A percentile compares a stretch with the other conserved stretches of the same genome.
Conservation (phyloP, 2,113 vertebrate species). For the Nothocercus julius region DNA sequence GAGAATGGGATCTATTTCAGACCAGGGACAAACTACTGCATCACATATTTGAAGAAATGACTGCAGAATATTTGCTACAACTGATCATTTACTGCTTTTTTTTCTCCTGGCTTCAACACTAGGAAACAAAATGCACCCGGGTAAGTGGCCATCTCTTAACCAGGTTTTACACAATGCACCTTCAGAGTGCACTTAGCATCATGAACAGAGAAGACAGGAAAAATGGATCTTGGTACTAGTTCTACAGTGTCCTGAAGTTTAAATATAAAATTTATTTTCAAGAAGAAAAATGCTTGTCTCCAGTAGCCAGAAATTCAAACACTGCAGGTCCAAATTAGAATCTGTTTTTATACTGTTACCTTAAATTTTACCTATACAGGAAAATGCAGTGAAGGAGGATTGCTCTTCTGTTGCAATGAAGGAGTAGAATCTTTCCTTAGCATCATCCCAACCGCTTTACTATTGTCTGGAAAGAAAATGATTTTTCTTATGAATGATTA, state of each 20-base stretch:
- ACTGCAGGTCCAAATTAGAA: neutral
- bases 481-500: neutral
- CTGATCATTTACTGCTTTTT: slow-evolving; percentile 38
- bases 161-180: neutral
- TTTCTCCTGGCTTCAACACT: neutral
- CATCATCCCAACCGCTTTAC: neutral
- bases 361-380: neutral
- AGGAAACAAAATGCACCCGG: neutral
- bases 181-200: slow-evolving; percentile 1
- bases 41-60: slow-evolving; percentile 54
- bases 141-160: neutral
- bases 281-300: slow-evolving; percentile 31
- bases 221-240: neutral
- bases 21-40: slow-evolving; percentile 37
- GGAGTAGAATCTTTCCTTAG: neutral
- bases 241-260: slow-evolving; percentile 1
- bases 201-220: neutral
- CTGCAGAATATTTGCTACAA: slow-evolving; percentile 40
- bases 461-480: neutral
- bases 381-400: neutral
- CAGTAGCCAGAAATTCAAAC: slow-evolving; percentile 4
- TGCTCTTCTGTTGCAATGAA: neutral
- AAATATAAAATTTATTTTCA: slow-evolving; percentile 35
- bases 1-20: slow-evolving; percentile 43
- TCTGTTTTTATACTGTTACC: neutral